Evolutionary conservation across 1,140 invertebrate species (phyloP), one percentile per base, ranked within the genome.

Genomic region (Dreissena polymorpha): DNA sequence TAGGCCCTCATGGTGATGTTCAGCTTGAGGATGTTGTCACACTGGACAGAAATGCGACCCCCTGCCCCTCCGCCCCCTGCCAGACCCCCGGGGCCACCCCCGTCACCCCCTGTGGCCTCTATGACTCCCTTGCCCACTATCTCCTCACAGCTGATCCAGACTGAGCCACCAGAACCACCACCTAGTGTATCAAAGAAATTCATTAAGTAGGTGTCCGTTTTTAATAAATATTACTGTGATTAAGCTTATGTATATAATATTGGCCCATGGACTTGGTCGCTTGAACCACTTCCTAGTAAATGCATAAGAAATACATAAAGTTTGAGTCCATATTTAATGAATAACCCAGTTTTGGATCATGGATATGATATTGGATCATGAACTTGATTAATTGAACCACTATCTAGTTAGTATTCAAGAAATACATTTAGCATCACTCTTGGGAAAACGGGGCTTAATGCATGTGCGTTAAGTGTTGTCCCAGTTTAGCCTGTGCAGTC

Each of bases 61-160:
- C 88, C 89, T 27, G 80, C 86, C 6, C 89, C 89, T 14, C 87
- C 89, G 53, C 89, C 89, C n/a, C 89, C 89, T 23, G 83, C 76
- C 8, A 29, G 23, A 0, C 49, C 53, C 49, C 25, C 53, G 13
- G 64, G 51, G 0, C 73, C 84, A n/a, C 73, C 84, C 0, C 87
- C 88, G 60, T 78, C 65, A 1, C 85, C 86, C 25, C 89, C 89
- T 77, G 73, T 84, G 3, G 88, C 87, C 7, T 86, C 88, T 49
- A 90, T 86, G 0, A 50, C 16, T 6, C 89, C 89, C 63, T 89
- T 86, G 3, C 89, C 89, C 27, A 85, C 71, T 23, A 89, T 87
- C 72, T 89, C 88, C 10, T 88, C 86, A 88, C 89, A 90, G 10
- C 68, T 67, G 39, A 90, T 89, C 88, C 88, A 89, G 13, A 90